Conservation (phyloP, 2,888 invertebrate species). For the Polydrusus tereticollis region DNA sequence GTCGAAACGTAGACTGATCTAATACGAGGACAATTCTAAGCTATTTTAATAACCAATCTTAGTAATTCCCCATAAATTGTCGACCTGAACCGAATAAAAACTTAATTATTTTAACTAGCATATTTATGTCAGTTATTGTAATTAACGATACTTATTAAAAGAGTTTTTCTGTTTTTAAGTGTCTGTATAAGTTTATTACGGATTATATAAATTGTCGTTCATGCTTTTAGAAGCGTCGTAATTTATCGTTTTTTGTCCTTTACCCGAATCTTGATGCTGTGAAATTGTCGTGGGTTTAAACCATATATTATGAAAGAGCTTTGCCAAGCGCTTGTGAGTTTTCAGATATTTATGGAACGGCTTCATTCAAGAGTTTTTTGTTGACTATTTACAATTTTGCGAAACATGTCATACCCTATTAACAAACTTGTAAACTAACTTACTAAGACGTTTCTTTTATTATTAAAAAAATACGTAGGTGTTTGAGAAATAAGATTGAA, state of each 20-base stretch:
- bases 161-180: background rate
- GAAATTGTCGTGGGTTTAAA: constrained; percentile 8
- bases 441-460: no score
- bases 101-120: no score
- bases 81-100: no score
- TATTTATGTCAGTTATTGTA: no score
- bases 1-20: no score
- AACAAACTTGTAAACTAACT: background rate
- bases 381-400: background rate
- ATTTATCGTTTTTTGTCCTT: constrained; percentile 11
- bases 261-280: constrained; percentile 7
- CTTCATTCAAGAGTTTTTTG: background rate
- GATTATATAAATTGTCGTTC: background rate
- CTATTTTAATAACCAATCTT: no score
- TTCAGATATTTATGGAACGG: constrained; percentile 15
- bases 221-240: background rate
- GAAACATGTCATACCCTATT: background rate
- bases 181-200: background rate
- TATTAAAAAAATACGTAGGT: no score
- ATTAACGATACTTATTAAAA: background rate
- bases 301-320: constrained; percentile 19
- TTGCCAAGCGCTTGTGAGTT: constrained; percentile 4
- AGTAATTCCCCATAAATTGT: no score
- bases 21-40: no score
- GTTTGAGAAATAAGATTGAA: no score